A percentile compares a stretch with the other conserved stretches of the same genome.
These are phyloP conservation scores for Yasuhikotakia modesta DNA, from an alignment of 2,797 vertebrate genomes.

Conservation along the genomic window DNA sequence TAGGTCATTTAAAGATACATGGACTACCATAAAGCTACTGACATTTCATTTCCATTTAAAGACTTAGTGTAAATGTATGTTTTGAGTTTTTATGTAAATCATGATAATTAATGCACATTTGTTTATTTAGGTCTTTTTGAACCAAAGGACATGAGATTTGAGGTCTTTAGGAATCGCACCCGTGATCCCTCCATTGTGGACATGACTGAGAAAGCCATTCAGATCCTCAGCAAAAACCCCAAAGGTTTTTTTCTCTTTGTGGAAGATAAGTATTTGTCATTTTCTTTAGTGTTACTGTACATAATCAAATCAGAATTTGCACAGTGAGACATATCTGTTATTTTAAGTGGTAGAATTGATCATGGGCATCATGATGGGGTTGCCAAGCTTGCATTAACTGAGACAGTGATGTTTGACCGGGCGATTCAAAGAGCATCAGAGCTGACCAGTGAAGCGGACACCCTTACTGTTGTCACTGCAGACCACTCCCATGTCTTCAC, in stretches of 20 bases:
- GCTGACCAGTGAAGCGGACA: slow-evolving; percentile 76
- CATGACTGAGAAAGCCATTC: slow-evolving; percentile 89
- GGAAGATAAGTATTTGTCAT: slow-evolving; percentile 83
- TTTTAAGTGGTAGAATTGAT: slow-evolving; percentile 82
- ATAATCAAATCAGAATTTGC: neutral
- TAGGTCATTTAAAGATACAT: too few species aligned
- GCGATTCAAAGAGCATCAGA: slow-evolving; percentile 75
- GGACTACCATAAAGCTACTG: too few species aligned
- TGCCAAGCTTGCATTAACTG: slow-evolving; percentile 80
- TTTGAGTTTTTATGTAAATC: neutral
- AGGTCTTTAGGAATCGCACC: slow-evolving; percentile 77
- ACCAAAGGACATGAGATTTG: slow-evolving; percentile 88
- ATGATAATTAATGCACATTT: neutral
- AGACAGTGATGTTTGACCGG: slow-evolving; percentile 80
- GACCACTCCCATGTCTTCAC: slow-evolving; percentile 86
- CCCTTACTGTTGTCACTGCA: slow-evolving; percentile 82
- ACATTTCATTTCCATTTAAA: too few species aligned
- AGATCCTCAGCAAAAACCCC: slow-evolving; percentile 86
- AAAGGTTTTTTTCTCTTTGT: slow-evolving; percentile 91
- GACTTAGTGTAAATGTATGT: neutral
- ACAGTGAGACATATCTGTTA: slow-evolving; percentile 12
- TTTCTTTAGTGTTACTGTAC: neutral
- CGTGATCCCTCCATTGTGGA: slow-evolving; percentile 87
- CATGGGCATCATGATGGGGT: slow-evolving; percentile 83
- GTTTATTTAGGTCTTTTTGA: slow-evolving; percentile 85